Base-by-base conservation (phyloP, 1,140 invertebrate genomes). In the Drosophila elegans region DNA sequence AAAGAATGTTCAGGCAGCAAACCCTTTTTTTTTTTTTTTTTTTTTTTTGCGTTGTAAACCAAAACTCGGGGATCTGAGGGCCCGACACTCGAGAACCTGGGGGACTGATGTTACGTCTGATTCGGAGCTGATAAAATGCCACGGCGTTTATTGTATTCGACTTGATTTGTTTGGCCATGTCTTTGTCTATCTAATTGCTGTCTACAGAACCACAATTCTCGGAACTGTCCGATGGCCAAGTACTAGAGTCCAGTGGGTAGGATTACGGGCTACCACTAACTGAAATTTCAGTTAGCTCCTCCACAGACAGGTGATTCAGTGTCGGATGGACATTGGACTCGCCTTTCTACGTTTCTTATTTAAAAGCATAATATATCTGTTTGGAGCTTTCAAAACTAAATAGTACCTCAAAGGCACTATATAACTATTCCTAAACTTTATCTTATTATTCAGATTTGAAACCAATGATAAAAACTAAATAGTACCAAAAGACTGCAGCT, bases 81-180 rank as follows among this genome's bases (percentile, higher is more conserved):
- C 72, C 73, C 54, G 74, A 52, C 74, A 76, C 74, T 76, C 49
- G 73, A 76, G 74, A 60, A 39, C 46, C 21, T 21, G 13, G 25
- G 13, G 32, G 36, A n/a, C 64, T 68, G 64, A 68, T 68, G 38
- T 68, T 68, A 68, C 46, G 64, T 68, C 39, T 61, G 78, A 77
- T 78, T 82, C 45, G 63, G 46, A 54, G 53, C 63, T 82, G 80
- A 83, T 83, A 83, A 83, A 75, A 77, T 74, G 49, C 57, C 64
- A 66, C 9, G 32, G 38, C 60, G 39, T 69, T 81, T 55, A 60
- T 39, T 59, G 44, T 61, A 74, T 63, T 64, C 41, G 49, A 60
- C 61, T 51, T 57, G 66, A 68, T 67, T 83, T 74, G 68, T 77
- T 68, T 63, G 56, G 39, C 38, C 56, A 64, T 57, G 57, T 61